Conservation (phyloP, 2,888 invertebrate species). For the Parelbella ahira region DNA sequence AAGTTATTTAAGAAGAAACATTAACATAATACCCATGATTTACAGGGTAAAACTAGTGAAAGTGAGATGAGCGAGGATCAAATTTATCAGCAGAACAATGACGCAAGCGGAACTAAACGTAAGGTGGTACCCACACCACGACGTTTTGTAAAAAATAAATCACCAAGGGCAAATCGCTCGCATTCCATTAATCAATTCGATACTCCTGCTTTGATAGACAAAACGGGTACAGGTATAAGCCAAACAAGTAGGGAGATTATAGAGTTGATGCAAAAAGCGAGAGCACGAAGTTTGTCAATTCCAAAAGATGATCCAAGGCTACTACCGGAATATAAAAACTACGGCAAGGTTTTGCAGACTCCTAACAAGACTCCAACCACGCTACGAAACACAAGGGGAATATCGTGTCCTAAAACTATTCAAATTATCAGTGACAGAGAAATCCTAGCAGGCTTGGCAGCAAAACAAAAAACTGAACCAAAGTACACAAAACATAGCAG, state of each 20-base stretch:
- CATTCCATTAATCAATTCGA: constrained; percentile 78
- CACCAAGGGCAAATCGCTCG: constrained; percentile 74
- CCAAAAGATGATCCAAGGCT: constrained; percentile 73
- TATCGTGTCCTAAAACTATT: constrained; percentile 77
- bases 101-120: constrained; percentile 49
- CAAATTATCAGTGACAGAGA: constrained; percentile 75
- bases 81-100: constrained; percentile 46
- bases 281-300: constrained; percentile 73
- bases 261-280: constrained; percentile 70
- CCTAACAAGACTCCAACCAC: constrained; percentile 72
- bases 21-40: constrained; percentile 37
- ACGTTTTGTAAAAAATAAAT: constrained; percentile 64
- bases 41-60: constrained; percentile 80
- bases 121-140: constrained; percentile 66
- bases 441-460: constrained; percentile 72
- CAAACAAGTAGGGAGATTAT: constrained; percentile 72
- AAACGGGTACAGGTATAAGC: constrained; percentile 65
- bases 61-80: constrained; percentile 81
- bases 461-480: constrained; percentile 55
- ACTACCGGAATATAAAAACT: constrained; percentile 52
- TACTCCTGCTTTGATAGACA: constrained; percentile 50
- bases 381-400: constrained; percentile 58
- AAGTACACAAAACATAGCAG: constrained; percentile 55
- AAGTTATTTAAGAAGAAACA: constrained; percentile 40
- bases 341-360: constrained; percentile 74